Base-by-base conservation (phyloP, 2,113 vertebrate species). In the Barnardius zonarius region DNA sequence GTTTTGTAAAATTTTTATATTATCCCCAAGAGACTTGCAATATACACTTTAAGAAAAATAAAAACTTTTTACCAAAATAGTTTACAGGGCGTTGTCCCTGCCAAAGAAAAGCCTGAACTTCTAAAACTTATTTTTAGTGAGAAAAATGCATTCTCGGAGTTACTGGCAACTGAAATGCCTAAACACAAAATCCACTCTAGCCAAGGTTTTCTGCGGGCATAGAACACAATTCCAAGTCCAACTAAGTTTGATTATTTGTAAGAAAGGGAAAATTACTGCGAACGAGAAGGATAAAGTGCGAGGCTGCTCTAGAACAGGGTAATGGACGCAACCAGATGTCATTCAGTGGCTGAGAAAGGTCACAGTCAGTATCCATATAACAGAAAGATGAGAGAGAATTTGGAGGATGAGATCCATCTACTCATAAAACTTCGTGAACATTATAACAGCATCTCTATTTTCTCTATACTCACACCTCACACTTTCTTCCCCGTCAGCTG, bases 131-230 rank as follows among this genome's bases (percentile, higher is more conserved):
- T 77, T 90, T 95, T 67, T 89, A 91, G 44, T 25, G 62, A 83
- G 52, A 92, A 94, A 95, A 77, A 86, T n/a, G 18, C 49, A 80
- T 83, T 94, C 72, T 66, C n/a, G 59, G 68, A 74, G 79, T 88
- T 93, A 90, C 0, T 86, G 72, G 68, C 79, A 85, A 66, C 75
- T 62, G n/a, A 83, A 93, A 94, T 83, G 49, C 19, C 41, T 77
- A 30, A 85, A 78, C 17, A 85, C 31, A 69, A 89, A 92, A 81
- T 24, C 64, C 10, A 37, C n/a, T 44, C 52, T 74, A 48, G n/a
- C 30, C n/a, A 64, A 83, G 27, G 33, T 83, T 93, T 93, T 74
- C 87, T 76, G 28, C n/a, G 64, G 35, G 57, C 70, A 81, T 13
- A 74, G n/a, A 66, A 66, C 49, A 61, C 51, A 37, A 72, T 69